Percentiles rank a stretch among this genome's conserved stretches.
Evolutionary conservation across 1,140 invertebrate genomes (phyloP).

Genomic region (Drosophila arizonae): DNA sequence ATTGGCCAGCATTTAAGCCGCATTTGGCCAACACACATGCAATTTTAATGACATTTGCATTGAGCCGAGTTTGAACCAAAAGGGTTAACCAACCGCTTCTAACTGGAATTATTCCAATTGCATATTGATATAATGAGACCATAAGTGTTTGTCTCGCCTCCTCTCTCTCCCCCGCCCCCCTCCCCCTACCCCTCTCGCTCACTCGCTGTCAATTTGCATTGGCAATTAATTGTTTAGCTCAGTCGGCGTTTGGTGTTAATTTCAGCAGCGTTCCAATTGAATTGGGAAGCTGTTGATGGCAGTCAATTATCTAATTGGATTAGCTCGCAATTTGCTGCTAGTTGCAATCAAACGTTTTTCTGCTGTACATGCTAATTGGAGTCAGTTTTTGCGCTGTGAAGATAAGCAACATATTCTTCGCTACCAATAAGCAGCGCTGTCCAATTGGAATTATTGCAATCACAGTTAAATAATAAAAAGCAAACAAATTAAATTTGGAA

Average conservation of each 20-base stretch:
- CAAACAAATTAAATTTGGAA: too few species aligned
- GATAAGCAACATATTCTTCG: too few species aligned
- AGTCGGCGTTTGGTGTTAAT: constrained; percentile 14
- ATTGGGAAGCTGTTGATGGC: constrained; percentile 15
- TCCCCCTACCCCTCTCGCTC: too few species aligned
- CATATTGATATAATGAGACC: neutral
- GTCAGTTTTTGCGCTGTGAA: too few species aligned
- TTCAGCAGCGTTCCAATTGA: constrained; percentile 15
- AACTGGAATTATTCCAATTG: constrained; percentile 12
- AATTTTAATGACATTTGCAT: constrained; percentile 24
- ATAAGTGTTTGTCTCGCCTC: too few species aligned
- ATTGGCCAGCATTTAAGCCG: constrained; percentile 7
- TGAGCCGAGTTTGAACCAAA: neutral
- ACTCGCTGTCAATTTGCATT: neutral
- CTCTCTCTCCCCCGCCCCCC: too few species aligned
- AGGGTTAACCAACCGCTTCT: neutral
- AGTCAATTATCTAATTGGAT: neutral
- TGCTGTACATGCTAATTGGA: too few species aligned
- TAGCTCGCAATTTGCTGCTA: neutral
- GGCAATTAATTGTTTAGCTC: constrained; percentile 15
- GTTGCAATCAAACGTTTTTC: too few species aligned
- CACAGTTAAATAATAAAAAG: too few species aligned
- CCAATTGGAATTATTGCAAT: too few species aligned
- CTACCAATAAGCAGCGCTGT: too few species aligned
- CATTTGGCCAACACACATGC: neutral